These are phyloP conservation scores for Coregonus ussuriensis DNA, from an alignment of 2,797 vertebrate species.

Conservation along the genomic window DNA sequence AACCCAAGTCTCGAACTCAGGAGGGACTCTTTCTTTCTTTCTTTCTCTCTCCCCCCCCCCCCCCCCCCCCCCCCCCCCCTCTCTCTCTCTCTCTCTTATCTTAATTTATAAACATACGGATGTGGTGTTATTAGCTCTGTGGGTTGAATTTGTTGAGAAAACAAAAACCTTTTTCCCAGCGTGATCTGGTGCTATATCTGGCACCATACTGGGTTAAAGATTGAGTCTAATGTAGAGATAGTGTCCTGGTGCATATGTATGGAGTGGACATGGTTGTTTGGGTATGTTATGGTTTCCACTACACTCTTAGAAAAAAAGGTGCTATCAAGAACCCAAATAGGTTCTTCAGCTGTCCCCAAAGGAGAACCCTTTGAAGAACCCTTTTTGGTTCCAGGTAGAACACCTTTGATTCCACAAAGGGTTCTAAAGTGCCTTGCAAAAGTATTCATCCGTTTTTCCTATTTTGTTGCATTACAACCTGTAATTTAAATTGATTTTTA, in stretches of 20 bases:
- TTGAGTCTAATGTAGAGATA: neutral
- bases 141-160: neutral
- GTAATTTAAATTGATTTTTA: too few relatives aligned
- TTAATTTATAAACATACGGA: conserved; percentile 47
- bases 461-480: too few relatives aligned
- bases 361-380: too few relatives aligned
- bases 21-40: neutral
- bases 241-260: neutral
- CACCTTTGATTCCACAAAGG: too few relatives aligned
- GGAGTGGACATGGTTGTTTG: neutral
- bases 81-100: neutral
- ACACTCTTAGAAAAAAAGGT: too few relatives aligned
- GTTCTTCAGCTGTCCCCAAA: too few relatives aligned
- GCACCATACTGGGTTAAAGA: neutral
- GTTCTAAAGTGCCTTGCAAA: too few relatives aligned
- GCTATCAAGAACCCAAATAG: too few relatives aligned
- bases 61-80: neutral
- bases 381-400: too few relatives aligned
- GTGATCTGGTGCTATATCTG: too few relatives aligned
- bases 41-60: too few relatives aligned
- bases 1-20: neutral
- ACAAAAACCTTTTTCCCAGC: neutral
- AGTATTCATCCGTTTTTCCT: too few relatives aligned
- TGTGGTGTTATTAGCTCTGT: neutral
- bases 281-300: neutral